A percentile compares a stretch with the other conserved stretches of the same genome.
Conservation (phyloP, 1,140 invertebrate species). For the Linepithema humile region DNA sequence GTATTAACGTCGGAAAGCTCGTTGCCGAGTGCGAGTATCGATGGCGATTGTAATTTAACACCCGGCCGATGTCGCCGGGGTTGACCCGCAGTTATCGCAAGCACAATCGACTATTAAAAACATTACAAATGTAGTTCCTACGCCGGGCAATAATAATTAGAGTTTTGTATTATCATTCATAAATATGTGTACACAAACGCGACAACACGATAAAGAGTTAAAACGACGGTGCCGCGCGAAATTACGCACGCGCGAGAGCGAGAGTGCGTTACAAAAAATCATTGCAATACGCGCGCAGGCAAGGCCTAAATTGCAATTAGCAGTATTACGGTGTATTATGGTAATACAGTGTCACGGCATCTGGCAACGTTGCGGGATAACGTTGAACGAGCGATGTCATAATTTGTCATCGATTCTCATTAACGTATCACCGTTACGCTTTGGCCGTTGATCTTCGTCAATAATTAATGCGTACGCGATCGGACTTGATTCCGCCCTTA, state of each 20-base stretch:
- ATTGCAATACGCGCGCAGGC: neutral
- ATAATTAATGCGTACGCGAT: constrained; percentile 45
- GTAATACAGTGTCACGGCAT: constrained; percentile 8
- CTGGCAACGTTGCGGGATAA: constrained; percentile 16
- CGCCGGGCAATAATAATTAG: neutral
- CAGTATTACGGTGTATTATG: constrained; percentile 37
- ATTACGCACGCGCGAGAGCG: neutral
- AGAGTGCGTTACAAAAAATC: constrained; percentile 15
- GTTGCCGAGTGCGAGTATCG: constrained; percentile 1
- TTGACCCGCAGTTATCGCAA: neutral
- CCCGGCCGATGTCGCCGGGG: neutral
- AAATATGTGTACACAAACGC: neutral
- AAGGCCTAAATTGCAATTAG: constrained; percentile 32
- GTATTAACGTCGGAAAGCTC: constrained; percentile 19
- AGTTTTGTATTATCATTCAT: neutral
- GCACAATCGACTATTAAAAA: constrained; percentile 21
- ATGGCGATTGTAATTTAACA: constrained; percentile 44
- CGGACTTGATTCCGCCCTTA: constrained; percentile 39
- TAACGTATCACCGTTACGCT: constrained; percentile 37
- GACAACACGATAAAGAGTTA: neutral
- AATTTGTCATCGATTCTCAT: constrained; percentile 57
- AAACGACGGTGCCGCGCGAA: neutral
- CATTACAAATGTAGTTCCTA: neutral
- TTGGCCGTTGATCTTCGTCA: constrained; percentile 44
- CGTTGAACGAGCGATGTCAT: constrained; percentile 30